Evolutionary conservation across 2,888 invertebrate species (phyloP), one percentile per base, ranked within the genome.

Genomic region (Eugnorisma glareosa): DNA sequence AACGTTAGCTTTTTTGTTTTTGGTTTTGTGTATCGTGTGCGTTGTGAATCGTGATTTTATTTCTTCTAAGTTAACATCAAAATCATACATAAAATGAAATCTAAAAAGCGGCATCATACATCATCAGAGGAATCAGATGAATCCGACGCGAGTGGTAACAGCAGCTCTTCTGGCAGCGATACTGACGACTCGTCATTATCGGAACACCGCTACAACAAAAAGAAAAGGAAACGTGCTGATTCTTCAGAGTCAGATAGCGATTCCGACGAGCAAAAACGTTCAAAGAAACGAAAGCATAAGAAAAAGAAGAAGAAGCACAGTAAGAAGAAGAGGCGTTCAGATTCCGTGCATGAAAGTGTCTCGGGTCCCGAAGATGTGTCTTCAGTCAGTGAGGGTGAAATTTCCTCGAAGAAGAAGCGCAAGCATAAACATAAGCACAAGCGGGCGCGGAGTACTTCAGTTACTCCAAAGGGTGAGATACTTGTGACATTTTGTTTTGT

Each of bases 291-390:
- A 35, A 97, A 97, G 85, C 97, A 97, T 77, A 97, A 97, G 92
- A 97, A 97, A 86, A 97, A 97, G 92, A 97, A 97, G 92, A 96
- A 95, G 92, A 97, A 97, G 88, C 97, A 97, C 78, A 91, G 89
- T 28, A 97, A 97, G 90, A 96, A 94, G 89, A 96, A 96, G 85
- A 92, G 94, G 79, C 95, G 94, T 54, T 92, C 94, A 1, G 92
- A 90, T 75, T 95, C 96, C 2, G 92, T 88, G 7, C 93, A 89
- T 6, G 91, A 91, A 35, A 93, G 93, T 79, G 91, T 89, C 15
- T 94, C 95, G 10, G 84, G 84, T 28, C 78, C 75, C 3, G 94
- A 93, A 69, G 93, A 92, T 45, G 86, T 93, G 67, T 94, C 94
- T 15, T 94, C 94, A 1, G 90, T 92, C 28, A 96, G 96, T 79